Evolutionary conservation across 2,888 invertebrate species (phyloP).

Genomic region (Drosophila nigricruria): DNA sequence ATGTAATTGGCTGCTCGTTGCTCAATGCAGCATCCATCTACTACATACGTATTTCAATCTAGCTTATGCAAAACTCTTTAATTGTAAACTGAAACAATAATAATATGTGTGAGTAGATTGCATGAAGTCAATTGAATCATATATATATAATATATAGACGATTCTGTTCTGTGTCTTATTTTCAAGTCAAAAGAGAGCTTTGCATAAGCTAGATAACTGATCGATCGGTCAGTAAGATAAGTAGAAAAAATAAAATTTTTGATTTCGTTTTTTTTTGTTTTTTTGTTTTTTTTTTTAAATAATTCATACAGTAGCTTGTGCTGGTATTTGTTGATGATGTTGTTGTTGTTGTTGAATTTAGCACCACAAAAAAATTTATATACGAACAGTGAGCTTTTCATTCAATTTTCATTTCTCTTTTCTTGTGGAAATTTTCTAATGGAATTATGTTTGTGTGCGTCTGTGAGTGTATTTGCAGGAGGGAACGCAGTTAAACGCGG

Average conservation of each 20-base stretch:
- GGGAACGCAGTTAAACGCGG: slow-evolving; percentile 21
- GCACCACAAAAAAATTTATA: slow-evolving; percentile 62
- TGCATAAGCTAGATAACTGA: slow-evolving; percentile 54
- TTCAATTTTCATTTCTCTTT: slow-evolving; percentile 35
- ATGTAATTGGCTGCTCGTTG: slow-evolving; percentile 46
- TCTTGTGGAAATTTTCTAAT: slow-evolving; percentile 68
- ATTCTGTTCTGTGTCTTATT: slow-evolving; percentile 27
- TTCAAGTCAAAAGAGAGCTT: slow-evolving; percentile 19
- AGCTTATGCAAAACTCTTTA: slow-evolving; percentile 47
- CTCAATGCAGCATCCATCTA: slow-evolving; percentile 26
- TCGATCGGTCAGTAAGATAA: slow-evolving; percentile 47
- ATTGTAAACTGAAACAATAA: slow-evolving; percentile 27
- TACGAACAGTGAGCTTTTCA: slow-evolving; percentile 54
- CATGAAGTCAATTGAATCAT: slow-evolving; percentile 21
- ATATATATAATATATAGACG: slow-evolving; percentile 24
- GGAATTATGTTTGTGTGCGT: slow-evolving; percentile 69
- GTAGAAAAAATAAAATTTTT: slow-evolving; percentile 41
- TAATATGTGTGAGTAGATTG: slow-evolving; percentile 23
- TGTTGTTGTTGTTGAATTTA: slow-evolving; percentile 31
- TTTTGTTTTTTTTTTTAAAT: slow-evolving; percentile 24
- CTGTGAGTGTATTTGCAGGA: slow-evolving; percentile 28
- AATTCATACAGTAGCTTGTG: slow-evolving; percentile 53
- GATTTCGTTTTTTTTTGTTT: slow-evolving; percentile 14
- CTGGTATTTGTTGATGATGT: slow-evolving; percentile 28
- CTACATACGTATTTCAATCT: slow-evolving; percentile 40